Evolutionary conservation across 2,113 vertebrate species (phyloP), one percentile per base, ranked within the genome.

Genomic region (Pomatostomus ruficeps): DNA sequence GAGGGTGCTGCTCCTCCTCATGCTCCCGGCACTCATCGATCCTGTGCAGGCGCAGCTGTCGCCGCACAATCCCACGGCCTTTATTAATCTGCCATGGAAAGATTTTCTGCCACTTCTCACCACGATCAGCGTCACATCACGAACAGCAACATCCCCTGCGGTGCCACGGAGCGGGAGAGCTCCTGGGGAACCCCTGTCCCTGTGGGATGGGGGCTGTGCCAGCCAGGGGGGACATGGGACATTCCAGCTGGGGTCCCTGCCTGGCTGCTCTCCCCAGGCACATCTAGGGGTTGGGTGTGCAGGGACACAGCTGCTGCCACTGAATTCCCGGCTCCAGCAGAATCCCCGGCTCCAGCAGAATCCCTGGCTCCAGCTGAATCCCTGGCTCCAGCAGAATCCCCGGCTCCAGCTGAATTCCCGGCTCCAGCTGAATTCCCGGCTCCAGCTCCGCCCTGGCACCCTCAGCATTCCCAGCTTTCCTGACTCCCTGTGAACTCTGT

Each of bases 101-200:
- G 86, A 45, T 85, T 79, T 94, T 3, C 89, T 94, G 93, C 79
- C 65, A 21, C 12, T 29, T 66, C 46, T 78, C 46, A 14, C 66
- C 38, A 3, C 6, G 7, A 38, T 18, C 86, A 58, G 0, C 35
- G 6, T 35, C 48, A 14, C 0, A 0, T 16, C 62, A 4, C 5
- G 33, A 72, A 7, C 35, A n/a, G 72, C 6, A 8, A 29, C 3
- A 4, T n/a, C 57, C 45, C 66, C 31, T 25, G 42, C 8, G 3
- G 18, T 0, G 21, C 1, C 35, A 12, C 9, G 61, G 45, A 40
- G 3, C 0, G 4, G 33, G 14, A 61, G 51, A 17, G 2, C 18
- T 21, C 59, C 26, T 2, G 5, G 14, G 48, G 66, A 40, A 3
- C 6, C 6, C 31, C 49, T 17, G 58, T 51, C 19, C 55, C 67